Evolutionary conservation across 2,797 vertebrate genomes (phyloP), one percentile per base, ranked within the genome.

Genomic region (Channa striata): DNA sequence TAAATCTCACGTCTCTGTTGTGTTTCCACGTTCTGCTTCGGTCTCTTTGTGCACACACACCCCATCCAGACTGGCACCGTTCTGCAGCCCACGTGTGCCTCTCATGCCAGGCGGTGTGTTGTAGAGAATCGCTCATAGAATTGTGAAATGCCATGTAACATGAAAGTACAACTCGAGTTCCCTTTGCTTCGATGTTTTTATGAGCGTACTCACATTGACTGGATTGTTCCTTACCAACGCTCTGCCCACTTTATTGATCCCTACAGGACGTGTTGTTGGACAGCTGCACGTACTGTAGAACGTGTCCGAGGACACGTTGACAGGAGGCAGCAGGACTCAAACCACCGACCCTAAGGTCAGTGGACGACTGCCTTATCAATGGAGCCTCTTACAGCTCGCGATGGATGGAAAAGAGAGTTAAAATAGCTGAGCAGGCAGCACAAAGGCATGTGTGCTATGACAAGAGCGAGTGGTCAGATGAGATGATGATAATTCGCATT

Each of bases 21-120:
- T 65, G 70, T 80, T 74, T 81, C 71, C 73, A 80, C 65, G 52
- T 17, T 34, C 56, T 51, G 59, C 76, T 87, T 85, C 84, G 79
- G 80, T 85, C 88, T 88, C 63, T 91, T 89, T 83, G 11, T 82
- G 10, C 84, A 90, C 46, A 91, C 46, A 85, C 85, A n/a, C 85
- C 91, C 72, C 58, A 84, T 80, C 70, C 73, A 90, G 84, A 68
- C 91, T 64, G 87, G 64, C 62, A 85, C 86, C 78, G 21, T 0
- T 69, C 2, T 84, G 76, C 76, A 91, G 72, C 56, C 86, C 81
- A 61, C 81, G 88, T 47, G 89, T 84, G 40, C 89, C 90, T 2
- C 9, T 92, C 82, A 91, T 20, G 62, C 46, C 8, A 14, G 19
- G 20, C 13, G 17, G 6, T 33, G 30, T 47, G 20, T 76, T 49